Conservation (phyloP, 2,888 invertebrate genomes). For the Dicyrtoma fusca region DNA sequence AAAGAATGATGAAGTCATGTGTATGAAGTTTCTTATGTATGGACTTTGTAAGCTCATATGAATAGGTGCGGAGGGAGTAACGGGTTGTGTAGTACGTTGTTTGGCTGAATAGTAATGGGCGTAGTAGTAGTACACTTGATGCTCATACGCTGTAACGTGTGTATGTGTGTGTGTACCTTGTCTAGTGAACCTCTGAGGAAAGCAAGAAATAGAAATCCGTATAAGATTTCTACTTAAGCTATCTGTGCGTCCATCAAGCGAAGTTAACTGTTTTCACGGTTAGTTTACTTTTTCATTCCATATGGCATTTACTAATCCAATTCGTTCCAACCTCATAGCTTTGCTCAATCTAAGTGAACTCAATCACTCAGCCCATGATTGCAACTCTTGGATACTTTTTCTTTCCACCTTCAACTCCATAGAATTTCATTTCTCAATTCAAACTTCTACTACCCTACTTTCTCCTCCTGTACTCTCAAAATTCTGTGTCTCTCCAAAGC, state of each 20-base stretch:
- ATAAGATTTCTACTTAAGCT: conserved; percentile 12
- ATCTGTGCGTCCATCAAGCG: conserved; percentile 14
- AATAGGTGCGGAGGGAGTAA: too few species aligned
- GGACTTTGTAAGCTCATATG: too few species aligned
- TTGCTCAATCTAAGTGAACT: conserved; percentile 12
- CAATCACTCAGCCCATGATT: not conserved
- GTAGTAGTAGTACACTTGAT: not conserved
- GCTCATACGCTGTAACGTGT: not conserved
- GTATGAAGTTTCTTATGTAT: too few species aligned
- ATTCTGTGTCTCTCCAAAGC: too few species aligned
- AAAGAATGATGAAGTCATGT: too few species aligned
- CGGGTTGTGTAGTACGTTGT: too few species aligned
- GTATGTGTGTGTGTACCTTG: not conserved
- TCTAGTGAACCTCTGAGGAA: not conserved
- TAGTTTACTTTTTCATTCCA: conserved; percentile 35
- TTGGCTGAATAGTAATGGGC: too few species aligned
- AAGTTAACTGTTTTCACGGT: conserved; percentile 34
- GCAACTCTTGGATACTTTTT: not conserved
- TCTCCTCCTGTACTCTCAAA: too few species aligned
- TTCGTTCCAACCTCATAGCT: conserved; percentile 16
- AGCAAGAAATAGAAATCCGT: conserved; percentile 2
- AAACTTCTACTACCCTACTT: too few species aligned
- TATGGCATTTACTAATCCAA: conserved; percentile 34
- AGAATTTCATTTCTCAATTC: too few species aligned
- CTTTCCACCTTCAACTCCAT: not conserved